A percentile compares a stretch with the other conserved stretches of the same genome.
Evolutionary conservation across 1,140 invertebrate genomes (phyloP).

Genomic region (silkworm (Bombyx mori)): DNA sequence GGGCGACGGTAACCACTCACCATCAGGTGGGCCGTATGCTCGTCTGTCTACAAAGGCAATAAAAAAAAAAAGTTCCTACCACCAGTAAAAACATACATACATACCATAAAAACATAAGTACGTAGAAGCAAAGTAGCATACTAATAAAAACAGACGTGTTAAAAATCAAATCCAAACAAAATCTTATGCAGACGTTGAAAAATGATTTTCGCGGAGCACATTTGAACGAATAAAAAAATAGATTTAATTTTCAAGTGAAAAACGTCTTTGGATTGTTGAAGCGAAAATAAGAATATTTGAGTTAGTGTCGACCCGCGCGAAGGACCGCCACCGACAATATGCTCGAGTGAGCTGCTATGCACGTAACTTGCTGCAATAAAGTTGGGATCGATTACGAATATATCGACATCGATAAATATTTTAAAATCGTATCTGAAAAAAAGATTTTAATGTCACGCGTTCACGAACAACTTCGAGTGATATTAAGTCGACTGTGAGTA

Average conservation of each 20-base stretch:
- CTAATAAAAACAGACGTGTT: not conserved
- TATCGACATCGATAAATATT: constrained; percentile 1
- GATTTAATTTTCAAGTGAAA: not conserved
- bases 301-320: constrained; percentile 3
- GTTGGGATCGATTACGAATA: not conserved
- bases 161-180: not conserved
- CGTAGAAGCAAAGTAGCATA: too few species aligned
- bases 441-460: not conserved
- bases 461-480: not conserved
- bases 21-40: too few species aligned
- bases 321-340: constrained; percentile 12
- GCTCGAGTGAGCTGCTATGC: constrained; percentile 14
- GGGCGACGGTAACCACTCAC: too few species aligned
- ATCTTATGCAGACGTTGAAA: not conserved
- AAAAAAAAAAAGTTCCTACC: too few species aligned
- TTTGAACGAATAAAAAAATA: not conserved
- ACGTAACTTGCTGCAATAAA: constrained; percentile 1
- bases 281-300: not conserved
- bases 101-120: too few species aligned
- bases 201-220: not conserved
- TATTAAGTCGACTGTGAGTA: not conserved
- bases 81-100: too few species aligned
- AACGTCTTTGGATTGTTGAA: not conserved
- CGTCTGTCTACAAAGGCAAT: too few species aligned
- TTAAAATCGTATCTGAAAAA: not conserved